Evolutionary conservation across 2,113 vertebrate species (phyloP), one percentile per base, ranked within the genome.

Genomic region (Scalopus aquaticus): DNA sequence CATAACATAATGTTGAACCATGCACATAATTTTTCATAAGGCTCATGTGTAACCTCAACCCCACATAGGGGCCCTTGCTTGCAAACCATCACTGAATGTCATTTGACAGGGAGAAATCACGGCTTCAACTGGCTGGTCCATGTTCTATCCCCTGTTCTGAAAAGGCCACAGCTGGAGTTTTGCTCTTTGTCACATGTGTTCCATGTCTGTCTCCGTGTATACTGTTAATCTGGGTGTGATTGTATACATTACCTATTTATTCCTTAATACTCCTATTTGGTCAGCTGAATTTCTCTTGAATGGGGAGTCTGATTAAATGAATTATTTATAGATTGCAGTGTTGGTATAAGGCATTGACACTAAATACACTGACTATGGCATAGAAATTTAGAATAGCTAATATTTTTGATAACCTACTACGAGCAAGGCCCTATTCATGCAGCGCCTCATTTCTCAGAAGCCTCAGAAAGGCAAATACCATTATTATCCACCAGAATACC

Each of bases 281-380:
- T 58, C 44, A 94, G 42, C 76, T 90, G 54, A 79, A 35, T 93
- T 86, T 78, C 19, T 88, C 42, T 81, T 90, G 12, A 94, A 42
- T 89, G 54, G 4, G 49, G 20, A 67, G 56, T 90, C 30, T 72
- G 51, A 30, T 84, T 76, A 65, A 83, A 82, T 62, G 16, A 49
- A 15, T 83, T 76, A 35, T 64, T 70, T 22, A 35, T 72, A 72
- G 28, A 67, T 12, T 67, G 0, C 5, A 37, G 24, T 8, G 44
- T 46, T 88, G 44, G 15, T 77, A 9, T 26, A 56, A 67, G 16
- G 9, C 28, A 20, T 62, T 74, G 24, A 3, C 44, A 35, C 17
- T 70, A 0, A 42, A 1, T 78, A 1, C 20, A 74, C 3, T 51
- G 65, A 15, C 28, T 42, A 20, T 49, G 35, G 37, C 65, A 51